phyloP scores from a whole-genome alignment of 92 coral and sea anemone species.

The Desmophyllum pertusum region DNA sequence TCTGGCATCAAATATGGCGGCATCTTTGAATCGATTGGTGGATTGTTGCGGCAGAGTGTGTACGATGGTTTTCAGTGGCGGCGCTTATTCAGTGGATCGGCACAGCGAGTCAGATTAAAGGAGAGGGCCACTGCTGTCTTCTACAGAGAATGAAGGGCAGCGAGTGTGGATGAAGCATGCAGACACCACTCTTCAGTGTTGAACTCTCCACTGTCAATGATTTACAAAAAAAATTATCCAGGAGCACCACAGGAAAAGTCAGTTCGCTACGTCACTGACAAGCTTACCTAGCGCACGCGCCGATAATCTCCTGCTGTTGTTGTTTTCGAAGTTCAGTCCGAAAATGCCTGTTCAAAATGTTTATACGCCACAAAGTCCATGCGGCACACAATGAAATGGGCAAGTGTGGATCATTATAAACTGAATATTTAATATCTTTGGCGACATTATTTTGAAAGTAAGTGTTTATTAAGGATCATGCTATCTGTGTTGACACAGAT shows the following conservation, averaged over 20 bases:
- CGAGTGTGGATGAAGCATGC: background rate
- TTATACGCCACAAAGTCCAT: background rate
- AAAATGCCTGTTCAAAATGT: background rate
- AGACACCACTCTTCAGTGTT: background rate
- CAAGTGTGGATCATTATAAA: background rate
- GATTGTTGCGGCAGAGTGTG: slow-evolving; percentile 4
- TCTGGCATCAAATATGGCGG: slow-evolving; percentile 82
- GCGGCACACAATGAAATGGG: background rate
- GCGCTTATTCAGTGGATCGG: slow-evolving; percentile 4
- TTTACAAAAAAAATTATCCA: slow-evolving; percentile 20
- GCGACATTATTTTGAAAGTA: slow-evolving; percentile 27
- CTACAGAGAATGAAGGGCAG: background rate
- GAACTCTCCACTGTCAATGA: background rate
- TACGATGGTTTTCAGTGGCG: background rate
- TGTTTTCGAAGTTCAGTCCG: slow-evolving; percentile 6
- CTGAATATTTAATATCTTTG: slow-evolving; percentile 36
- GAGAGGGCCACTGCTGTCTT: background rate
- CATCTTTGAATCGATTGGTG: slow-evolving; percentile 24
- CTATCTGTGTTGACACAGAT: background rate
- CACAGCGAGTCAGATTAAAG: background rate
- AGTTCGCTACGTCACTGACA: too few species aligned
- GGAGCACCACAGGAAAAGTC: slow-evolving; percentile 9
- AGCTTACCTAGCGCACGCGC: background rate
- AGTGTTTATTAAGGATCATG: background rate
- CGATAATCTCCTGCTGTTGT: slow-evolving; percentile 5